Conservation (phyloP, 2,888 invertebrate species). For the Amphimallon solstitiale region DNA sequence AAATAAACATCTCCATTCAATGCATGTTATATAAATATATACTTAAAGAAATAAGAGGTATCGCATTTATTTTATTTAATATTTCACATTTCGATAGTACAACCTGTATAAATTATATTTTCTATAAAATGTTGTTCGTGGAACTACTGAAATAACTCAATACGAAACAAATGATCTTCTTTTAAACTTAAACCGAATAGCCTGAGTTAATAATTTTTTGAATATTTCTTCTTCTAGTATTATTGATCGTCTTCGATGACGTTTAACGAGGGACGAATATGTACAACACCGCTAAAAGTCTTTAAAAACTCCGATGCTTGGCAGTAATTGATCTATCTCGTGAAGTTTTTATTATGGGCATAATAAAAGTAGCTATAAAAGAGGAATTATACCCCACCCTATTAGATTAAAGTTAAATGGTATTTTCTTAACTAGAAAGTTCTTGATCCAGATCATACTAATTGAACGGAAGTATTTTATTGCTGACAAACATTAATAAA, state of each 20-base stretch:
- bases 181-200: too few species aligned
- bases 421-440: background rate
- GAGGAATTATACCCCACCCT: background rate
- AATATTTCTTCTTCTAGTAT: slow-evolving; percentile 9
- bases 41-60: too few species aligned
- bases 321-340: slow-evolving; percentile 28
- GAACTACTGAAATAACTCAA: too few species aligned
- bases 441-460: background rate
- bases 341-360: slow-evolving; percentile 14
- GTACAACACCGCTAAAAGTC: slow-evolving; percentile 1
- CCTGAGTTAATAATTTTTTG: slow-evolving; percentile 15
- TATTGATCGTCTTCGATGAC: slow-evolving; percentile 24
- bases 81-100: too few species aligned
- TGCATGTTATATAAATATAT: too few species aligned
- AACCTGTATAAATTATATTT: too few species aligned
- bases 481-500: too few species aligned
- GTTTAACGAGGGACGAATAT: background rate
- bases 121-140: too few species aligned
- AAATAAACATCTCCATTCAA: too few species aligned
- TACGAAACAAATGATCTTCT: too few species aligned
- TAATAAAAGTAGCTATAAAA: slow-evolving; percentile 21
- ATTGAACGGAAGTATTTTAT: too few species aligned
- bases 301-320: slow-evolving; percentile 13
- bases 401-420: slow-evolving; percentile 6
- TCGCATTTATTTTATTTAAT: too few species aligned